A percentile compares a stretch with the other conserved stretches of the same genome.
phyloP scores from a whole-genome alignment of 2,113 vertebrate species.

The Tiliqua scincoides region DNA sequence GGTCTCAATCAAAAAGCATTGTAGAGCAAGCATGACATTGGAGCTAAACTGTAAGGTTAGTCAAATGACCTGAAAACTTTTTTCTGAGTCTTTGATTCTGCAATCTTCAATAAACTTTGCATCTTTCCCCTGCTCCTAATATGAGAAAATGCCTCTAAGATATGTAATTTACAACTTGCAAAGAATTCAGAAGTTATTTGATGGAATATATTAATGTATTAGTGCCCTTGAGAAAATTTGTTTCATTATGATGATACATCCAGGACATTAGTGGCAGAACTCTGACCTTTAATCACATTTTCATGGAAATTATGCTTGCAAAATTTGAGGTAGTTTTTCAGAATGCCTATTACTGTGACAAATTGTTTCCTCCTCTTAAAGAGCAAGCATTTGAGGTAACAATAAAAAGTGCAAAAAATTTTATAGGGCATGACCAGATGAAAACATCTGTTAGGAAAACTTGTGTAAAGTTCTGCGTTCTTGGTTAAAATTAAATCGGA shows the following conservation, averaged over 20 bases:
- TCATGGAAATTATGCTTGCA: not conserved
- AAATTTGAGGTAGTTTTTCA: not conserved
- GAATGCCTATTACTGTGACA: not conserved
- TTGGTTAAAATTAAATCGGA: no score
- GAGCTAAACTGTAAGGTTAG: not conserved
- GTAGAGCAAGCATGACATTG: not conserved
- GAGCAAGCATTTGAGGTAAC: not conserved
- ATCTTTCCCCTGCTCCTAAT: not conserved
- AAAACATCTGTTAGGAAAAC: accelerated
- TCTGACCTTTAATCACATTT: not conserved
- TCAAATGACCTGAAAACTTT: not conserved
- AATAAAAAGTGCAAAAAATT: not conserved
- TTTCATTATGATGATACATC: slow-evolving; percentile 5
- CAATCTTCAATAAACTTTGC: slow-evolving; percentile 2
- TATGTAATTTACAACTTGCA: not conserved
- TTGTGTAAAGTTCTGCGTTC: not conserved
- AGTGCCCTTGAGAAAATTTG: not conserved
- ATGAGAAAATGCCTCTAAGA: not conserved
- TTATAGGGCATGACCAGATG: not conserved
- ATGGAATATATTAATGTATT: not conserved
- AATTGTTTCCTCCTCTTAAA: slow-evolving; percentile 6
- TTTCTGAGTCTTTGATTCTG: not conserved
- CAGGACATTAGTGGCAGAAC: slow-evolving; percentile 41
- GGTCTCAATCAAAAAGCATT: no score
- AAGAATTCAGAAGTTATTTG: not conserved